These are phyloP conservation scores for Pseudochromis fuscus DNA, from an alignment of 2,797 vertebrate species.

Conservation along the genomic window DNA sequence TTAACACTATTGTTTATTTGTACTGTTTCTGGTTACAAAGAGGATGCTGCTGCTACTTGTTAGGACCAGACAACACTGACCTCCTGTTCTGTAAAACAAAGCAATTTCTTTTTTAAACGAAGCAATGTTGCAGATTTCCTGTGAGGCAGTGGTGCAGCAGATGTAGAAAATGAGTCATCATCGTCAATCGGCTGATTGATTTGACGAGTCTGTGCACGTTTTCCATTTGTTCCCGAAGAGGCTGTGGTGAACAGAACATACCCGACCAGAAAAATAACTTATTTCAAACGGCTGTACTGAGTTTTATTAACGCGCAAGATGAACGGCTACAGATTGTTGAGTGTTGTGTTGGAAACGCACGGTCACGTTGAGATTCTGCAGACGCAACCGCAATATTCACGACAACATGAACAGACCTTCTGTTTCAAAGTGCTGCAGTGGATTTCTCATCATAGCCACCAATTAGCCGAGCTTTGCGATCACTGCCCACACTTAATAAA, in stretches of 20 bases:
- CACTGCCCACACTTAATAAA: conserved; percentile 33
- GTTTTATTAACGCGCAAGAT: not conserved
- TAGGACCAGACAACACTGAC: conserved; percentile 10
- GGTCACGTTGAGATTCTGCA: not conserved
- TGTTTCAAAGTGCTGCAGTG: not conserved
- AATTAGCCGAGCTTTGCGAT: conserved; percentile 7
- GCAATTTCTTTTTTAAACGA: not conserved
- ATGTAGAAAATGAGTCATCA: conserved; percentile 13
- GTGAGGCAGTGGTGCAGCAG: conserved; percentile 5
- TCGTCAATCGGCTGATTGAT: conserved; percentile 8
- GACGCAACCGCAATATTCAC: not conserved
- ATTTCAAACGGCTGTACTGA: conserved; percentile 10
- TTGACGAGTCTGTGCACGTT: conserved; percentile 3
- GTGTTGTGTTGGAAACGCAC: not conserved
- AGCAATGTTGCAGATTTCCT: conserved; percentile 18
- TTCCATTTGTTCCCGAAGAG: conserved; percentile 10
- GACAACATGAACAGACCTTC: not conserved
- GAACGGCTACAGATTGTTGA: not conserved
- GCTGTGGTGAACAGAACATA: conserved; percentile 5
- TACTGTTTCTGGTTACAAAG: not conserved
- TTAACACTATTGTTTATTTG: not conserved
- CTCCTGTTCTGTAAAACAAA: conserved; percentile 5
- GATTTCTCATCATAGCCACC: not conserved
- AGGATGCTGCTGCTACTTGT: conserved; percentile 9
- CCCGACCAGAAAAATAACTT: not conserved